Evolutionary conservation across 2,113 vertebrate species (phyloP).

Genomic region (Manacus vitellinus): DNA sequence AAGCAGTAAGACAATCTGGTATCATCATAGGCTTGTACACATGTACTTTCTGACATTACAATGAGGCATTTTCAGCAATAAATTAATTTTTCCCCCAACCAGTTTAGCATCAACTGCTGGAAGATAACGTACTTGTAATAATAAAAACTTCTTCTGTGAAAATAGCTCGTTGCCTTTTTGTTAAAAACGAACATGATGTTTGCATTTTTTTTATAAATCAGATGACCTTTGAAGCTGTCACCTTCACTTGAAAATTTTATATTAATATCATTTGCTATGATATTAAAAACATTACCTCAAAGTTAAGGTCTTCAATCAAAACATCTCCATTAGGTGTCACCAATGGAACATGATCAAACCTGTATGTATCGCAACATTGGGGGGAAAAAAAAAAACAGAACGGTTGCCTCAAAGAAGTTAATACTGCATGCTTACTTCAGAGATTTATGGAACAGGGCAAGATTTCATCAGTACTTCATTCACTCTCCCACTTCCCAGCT

Average conservation of each 20-base stretch:
- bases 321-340: conserved; percentile 97
- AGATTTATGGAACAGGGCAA: neutral
- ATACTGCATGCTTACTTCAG: neutral
- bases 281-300: conserved; percentile 83
- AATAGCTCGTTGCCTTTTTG: neutral
- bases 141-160: neutral
- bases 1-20: neutral
- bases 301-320: conserved; percentile 89
- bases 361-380: conserved; percentile 42
- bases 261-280: neutral
- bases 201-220: neutral
- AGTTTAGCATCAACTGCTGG: neutral
- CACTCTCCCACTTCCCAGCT: neutral
- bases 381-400: neutral
- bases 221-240: neutral
- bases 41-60: neutral
- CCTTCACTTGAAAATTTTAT: neutral
- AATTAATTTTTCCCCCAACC: neutral
- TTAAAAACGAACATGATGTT: neutral
- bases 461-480: neutral
- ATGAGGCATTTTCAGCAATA: neutral
- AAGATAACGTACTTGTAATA: neutral
- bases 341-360: conserved; percentile 93
- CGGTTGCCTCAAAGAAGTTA: neutral
- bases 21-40: neutral